A percentile compares a stretch with the other conserved stretches of the same genome.
Conservation (phyloP, 2,113 vertebrate species). For the Nannospalax galili region DNA sequence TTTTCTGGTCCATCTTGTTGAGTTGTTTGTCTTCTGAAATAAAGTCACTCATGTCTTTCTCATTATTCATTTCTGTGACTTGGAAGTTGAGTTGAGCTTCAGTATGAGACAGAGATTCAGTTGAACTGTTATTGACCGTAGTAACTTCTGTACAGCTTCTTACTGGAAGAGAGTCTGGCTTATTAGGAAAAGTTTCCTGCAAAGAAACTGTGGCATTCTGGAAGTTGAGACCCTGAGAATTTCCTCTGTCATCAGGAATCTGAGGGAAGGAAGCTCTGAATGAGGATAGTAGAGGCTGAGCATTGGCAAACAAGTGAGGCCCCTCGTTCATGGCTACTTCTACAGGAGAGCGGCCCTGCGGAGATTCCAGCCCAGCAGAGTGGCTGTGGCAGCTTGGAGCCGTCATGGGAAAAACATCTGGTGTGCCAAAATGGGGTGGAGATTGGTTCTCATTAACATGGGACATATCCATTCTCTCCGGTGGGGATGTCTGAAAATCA, state of each 20-base stretch:
- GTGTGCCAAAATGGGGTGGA: neutral
- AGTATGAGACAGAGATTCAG: neutral
- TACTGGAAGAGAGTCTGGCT: conserved; percentile 60
- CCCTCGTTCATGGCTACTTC: neutral
- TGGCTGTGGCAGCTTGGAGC: conserved; percentile 14
- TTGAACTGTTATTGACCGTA: conserved; percentile 58
- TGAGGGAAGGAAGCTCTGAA: conserved; percentile 7
- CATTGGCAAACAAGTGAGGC: neutral
- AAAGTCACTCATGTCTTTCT: conserved; percentile 66
- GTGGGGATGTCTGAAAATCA: conserved; percentile 54
- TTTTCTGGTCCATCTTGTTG: conserved; percentile 47
- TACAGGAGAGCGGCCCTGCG: neutral
- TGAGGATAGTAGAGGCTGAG: conserved; percentile 29
- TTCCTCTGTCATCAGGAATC: conserved; percentile 62
- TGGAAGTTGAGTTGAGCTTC: conserved; percentile 25
- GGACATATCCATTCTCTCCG: conserved; percentile 74
- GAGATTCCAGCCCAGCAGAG: neutral
- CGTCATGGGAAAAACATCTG: neutral
- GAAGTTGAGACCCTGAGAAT: conserved; percentile 59
- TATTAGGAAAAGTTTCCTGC: conserved; percentile 33
- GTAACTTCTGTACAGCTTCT: conserved; percentile 67
- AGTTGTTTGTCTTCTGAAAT: conserved; percentile 49
- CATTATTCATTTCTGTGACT: conserved; percentile 54
- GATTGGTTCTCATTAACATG: conserved; percentile 54
- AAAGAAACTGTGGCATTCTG: conserved; percentile 64